Evolutionary conservation across 2,113 vertebrate species (phyloP).

Genomic region (Ptyas mucosa): DNA sequence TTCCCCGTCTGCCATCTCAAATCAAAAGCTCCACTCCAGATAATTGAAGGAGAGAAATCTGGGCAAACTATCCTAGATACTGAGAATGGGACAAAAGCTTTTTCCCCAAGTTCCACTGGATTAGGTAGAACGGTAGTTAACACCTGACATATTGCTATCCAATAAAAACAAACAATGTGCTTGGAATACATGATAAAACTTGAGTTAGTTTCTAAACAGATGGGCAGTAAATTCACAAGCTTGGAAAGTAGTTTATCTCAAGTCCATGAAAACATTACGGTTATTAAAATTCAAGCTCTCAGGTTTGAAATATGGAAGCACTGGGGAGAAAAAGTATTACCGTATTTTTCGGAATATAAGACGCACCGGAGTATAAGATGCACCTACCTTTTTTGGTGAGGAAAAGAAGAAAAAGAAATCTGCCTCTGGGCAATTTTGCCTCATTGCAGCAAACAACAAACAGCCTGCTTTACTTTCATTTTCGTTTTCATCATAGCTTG

Average conservation of each 20-base stretch:
- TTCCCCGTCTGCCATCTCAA: neutral
- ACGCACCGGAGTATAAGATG: no score
- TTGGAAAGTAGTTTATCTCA: neutral
- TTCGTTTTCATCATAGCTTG: no score
- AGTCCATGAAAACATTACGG: neutral
- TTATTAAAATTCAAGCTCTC: neutral
- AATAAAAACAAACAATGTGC: neutral
- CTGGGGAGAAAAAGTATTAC: neutral
- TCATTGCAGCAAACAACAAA: no score
- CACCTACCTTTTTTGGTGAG: no score
- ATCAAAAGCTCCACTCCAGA: neutral
- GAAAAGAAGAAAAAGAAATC: no score
- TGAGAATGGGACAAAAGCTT: neutral
- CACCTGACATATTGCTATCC: neutral
- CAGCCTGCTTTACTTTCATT: no score
- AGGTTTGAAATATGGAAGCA: neutral
- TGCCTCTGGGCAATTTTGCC: no score
- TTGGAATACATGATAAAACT: neutral
- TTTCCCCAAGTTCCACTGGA: neutral
- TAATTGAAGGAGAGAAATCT: neutral
- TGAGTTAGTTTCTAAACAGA: neutral
- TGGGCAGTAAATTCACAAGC: neutral
- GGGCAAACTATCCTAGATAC: neutral
- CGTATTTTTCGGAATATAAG: no score
- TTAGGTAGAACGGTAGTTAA: neutral